A percentile compares a stretch with the other conserved stretches of the same genome.
phyloP scores from a whole-genome alignment of 1,140 invertebrate genomes.

The Drosophila dunni region DNA sequence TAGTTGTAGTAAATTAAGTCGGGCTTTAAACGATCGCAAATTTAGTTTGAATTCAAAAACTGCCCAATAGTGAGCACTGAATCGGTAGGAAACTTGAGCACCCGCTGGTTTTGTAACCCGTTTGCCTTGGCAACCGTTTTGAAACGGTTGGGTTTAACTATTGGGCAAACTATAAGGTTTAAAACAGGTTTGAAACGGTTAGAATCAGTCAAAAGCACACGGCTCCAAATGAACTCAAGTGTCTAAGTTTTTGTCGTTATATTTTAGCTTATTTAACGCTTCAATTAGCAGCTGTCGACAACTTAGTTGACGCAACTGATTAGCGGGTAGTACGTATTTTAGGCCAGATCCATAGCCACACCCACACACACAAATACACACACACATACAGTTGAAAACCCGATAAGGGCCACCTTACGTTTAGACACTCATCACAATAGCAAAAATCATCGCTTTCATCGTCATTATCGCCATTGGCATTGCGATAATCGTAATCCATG shows the following conservation, averaged over 20 bases:
- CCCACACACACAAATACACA: neutral
- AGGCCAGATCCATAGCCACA: conserved; percentile 6
- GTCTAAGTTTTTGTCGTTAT: neutral
- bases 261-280: conserved; percentile 25
- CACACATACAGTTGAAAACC: neutral
- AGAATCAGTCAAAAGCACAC: neutral
- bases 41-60: no score
- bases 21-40: no score
- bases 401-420: conserved; percentile 85
- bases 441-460: conserved; percentile 86
- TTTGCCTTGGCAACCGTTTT: no score
- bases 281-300: conserved; percentile 34
- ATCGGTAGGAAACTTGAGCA: no score
- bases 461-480: conserved; percentile 68
- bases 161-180: neutral
- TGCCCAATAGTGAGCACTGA: no score
- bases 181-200: neutral
- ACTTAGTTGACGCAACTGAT: conserved; percentile 32
- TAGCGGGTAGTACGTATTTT: conserved; percentile 34
- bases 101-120: no score
- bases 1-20: no score
- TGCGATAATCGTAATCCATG: conserved; percentile 50
- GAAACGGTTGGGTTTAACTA: neutral
- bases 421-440: conserved; percentile 90
- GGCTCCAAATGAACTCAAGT: neutral